Base-by-base conservation (phyloP, 2,888 invertebrate species). In the Sesia apiformis region DNA sequence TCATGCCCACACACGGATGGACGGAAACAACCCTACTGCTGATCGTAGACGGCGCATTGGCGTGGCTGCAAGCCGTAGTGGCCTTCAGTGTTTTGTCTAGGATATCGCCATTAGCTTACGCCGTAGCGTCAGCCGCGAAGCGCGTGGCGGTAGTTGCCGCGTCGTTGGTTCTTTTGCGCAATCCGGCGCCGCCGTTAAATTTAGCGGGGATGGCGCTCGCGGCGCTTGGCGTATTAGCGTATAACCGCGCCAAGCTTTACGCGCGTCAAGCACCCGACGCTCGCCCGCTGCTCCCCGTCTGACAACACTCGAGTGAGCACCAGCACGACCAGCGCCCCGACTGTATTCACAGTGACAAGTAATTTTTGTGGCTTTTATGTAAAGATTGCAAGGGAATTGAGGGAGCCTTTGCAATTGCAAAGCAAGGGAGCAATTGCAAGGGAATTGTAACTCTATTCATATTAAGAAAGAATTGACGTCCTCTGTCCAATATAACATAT, bases 51-150 rank as follows among this genome's bases (percentile, higher is more conserved):
- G 98, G 98, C 8, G 89, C 95, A 55, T 91, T 98, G 62, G 97
- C 96, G 74, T 98, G 98, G 95, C 87, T 97, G 64, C 98, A 98
- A 85, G 99, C 98, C 52, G 52, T 40, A 68, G 93, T 97, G 54
- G 98, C 98, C 0, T 98, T 98, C 87, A 96, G 96, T 65, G 95
- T 98, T 55, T 91, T 99, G 64, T 96, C 96, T 54, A 87, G 95
- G 62, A 96, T 98, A 46, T 94, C 97, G n/a, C 97, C 98, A 49
- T 90, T 98, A 41, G 96, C 97, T 0, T 98, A 98, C 84, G 97
- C 98, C 0, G 98, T 98, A 56, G 97, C 97, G 54, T 98, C 96
- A 82, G 96, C 97, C 39, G 97, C 97, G 54, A 98, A 98, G 87
- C 91, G 98, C 66, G 96, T 97, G 64, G 95, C 94, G 65, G 96